Conservation (phyloP, 2,797 vertebrate genomes). For the Chelidonichthys spinosus region DNA sequence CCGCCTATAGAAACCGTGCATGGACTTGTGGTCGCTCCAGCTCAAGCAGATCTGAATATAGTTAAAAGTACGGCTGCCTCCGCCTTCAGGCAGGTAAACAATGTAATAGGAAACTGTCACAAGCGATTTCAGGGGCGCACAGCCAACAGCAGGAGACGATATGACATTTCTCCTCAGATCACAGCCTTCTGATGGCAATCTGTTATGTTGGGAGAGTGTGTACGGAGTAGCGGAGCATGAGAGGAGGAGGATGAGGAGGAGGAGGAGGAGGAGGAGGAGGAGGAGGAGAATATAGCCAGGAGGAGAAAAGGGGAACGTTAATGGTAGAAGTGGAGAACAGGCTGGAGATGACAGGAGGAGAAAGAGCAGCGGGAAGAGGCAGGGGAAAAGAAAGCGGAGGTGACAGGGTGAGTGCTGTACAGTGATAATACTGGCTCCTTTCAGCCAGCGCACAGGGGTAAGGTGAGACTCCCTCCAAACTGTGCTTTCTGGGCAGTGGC, state of each 20-base stretch:
- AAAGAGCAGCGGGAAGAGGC: conserved; percentile 45
- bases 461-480: conserved; percentile 81
- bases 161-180: conserved; percentile 74
- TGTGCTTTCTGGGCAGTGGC: conserved; percentile 84
- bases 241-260: conserved; percentile 27
- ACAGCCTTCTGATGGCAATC: conserved; percentile 75
- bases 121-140: conserved; percentile 73
- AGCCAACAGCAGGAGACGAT: conserved; percentile 65
- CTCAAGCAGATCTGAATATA: conserved; percentile 72
- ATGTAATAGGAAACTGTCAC: conserved; percentile 80
- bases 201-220: conserved; percentile 61
- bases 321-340: conserved; percentile 30
- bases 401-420: conserved; percentile 64
- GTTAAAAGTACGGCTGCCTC: conserved; percentile 64
- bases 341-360: conserved; percentile 50
- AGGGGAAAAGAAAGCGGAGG: conserved; percentile 62
- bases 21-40: conserved; percentile 62
- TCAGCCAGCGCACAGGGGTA: conserved; percentile 74
- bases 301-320: conserved; percentile 32
- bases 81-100: conserved; percentile 80
- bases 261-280: conserved; percentile 20
- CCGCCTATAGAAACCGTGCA: conserved; percentile 51
- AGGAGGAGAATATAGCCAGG: conserved; percentile 14
- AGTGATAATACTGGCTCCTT: conserved; percentile 82
- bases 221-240: conserved; percentile 54